A percentile compares a stretch with the other conserved stretches of the same genome.
Evolutionary conservation across 37 sponge, comb jelly and placozoan species (phyloP).

Genomic region (Beroe ovata): DNA sequence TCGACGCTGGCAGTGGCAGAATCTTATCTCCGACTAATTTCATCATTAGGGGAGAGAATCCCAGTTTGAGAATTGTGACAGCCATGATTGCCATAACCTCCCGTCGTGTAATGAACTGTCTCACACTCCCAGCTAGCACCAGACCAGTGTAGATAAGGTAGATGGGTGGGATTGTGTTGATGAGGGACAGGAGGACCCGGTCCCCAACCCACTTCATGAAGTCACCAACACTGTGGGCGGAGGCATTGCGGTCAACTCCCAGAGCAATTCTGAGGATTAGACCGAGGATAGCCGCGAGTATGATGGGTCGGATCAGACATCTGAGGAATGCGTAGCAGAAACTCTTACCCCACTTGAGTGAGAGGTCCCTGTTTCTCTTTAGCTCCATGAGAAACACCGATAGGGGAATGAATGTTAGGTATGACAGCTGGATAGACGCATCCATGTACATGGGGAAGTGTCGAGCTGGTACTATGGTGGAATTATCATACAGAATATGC

Average conservation of each 20-base stretch:
- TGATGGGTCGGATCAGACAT: background rate
- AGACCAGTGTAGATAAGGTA: constrained; percentile 43
- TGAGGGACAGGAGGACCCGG: background rate
- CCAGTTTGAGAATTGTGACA: constrained; percentile 40
- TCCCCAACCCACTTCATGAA: constrained; percentile 26
- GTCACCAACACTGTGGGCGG: background rate
- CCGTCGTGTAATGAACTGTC: background rate
- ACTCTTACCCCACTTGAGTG: constrained; percentile 23
- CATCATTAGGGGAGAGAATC: constrained; percentile 27
- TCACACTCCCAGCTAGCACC: constrained; percentile 33
- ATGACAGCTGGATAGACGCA: constrained; percentile 20
- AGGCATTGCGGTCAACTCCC: background rate
- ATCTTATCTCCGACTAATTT: background rate
- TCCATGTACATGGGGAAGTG: constrained; percentile 19
- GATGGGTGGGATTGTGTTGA: constrained; percentile 24
- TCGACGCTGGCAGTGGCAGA: background rate
- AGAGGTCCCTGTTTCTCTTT: constrained; percentile 38
- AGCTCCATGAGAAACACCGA: constrained; percentile 37
- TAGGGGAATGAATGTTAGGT: constrained; percentile 12
- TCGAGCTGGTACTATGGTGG: background rate
- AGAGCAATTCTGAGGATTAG: background rate
- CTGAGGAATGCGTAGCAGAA: constrained; percentile 5
- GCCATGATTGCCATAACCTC: background rate
- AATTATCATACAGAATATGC: constrained; percentile 19
- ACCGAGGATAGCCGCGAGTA: constrained; percentile 15